A percentile compares a stretch with the other conserved stretches of the same genome.
Evolutionary conservation across 2,888 invertebrate species (phyloP).

Genomic region (Prosapia bicincta): DNA sequence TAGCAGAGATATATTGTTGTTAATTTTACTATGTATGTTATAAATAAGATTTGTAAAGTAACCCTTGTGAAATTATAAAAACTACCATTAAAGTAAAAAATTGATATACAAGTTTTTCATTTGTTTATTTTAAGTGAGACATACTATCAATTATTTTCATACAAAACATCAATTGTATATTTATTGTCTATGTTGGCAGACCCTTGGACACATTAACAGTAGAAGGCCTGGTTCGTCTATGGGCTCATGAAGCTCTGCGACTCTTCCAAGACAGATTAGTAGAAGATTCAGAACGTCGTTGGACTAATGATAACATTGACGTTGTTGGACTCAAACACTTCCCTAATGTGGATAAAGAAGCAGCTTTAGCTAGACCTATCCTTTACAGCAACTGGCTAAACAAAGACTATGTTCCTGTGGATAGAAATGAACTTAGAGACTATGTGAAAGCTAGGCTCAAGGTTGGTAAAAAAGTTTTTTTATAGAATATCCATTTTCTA

Average conservation of each 20-base stretch:
- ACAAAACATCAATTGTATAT: no score
- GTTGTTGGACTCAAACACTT: constrained; percentile 91
- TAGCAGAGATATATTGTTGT: no score
- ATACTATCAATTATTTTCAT: no score
- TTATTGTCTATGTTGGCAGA: constrained; percentile 54
- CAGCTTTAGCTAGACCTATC: constrained; percentile 89
- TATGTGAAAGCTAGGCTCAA: constrained; percentile 96
- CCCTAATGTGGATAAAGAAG: constrained; percentile 80
- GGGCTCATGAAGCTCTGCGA: constrained; percentile 98
- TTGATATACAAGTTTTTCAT: no score
- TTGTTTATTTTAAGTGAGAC: no score
- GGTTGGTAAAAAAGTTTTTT: constrained; percentile 49
- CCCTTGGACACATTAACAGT: constrained; percentile 88
- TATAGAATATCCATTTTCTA: no score
- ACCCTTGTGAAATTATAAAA: no score
- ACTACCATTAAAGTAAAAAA: no score
- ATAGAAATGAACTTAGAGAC: constrained; percentile 89
- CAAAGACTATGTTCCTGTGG: constrained; percentile 96
- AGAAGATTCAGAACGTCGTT: constrained; percentile 88
- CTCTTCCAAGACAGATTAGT: constrained; percentile 91
- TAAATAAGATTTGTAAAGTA: no score
- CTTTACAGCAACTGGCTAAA: constrained; percentile 99
- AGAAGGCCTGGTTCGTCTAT: constrained; percentile 94
- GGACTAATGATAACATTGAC: constrained; percentile 99
- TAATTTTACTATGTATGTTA: no score